Conservation (phyloP, 2,113 vertebrate species). For the Cebidichthys violaceus region DNA sequence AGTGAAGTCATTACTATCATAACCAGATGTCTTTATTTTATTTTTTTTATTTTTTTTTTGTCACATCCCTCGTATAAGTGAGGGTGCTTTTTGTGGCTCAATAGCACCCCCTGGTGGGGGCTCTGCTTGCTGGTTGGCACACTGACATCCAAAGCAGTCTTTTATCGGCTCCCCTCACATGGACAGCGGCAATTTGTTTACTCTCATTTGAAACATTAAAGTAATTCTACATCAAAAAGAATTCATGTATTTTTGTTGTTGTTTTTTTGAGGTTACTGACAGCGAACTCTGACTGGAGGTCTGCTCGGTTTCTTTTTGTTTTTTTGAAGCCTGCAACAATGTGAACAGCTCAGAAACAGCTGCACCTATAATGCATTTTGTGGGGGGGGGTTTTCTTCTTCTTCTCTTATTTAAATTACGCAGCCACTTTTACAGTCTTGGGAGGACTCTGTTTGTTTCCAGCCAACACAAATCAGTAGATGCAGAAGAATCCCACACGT, state of each 20-base stretch:
- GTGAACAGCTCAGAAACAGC: conserved; percentile 49
- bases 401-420: conserved; percentile 27
- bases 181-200: conserved; percentile 61
- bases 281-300: conserved; percentile 28
- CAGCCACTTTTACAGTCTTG: conserved; percentile 38
- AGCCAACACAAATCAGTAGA: conserved; percentile 34
- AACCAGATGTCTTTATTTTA: conserved; percentile 79
- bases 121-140: conserved; percentile 66
- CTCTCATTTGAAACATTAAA: conserved; percentile 54
- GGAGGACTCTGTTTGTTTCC: conserved; percentile 56
- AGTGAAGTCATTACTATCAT: conserved; percentile 77
- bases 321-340: conserved; percentile 41
- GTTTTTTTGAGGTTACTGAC: conserved; percentile 50
- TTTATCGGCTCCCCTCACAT: conserved; percentile 64
- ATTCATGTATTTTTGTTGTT: too few species aligned
- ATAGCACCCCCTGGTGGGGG: conserved; percentile 86
- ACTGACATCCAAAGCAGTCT: conserved; percentile 73
- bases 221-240: conserved; percentile 43
- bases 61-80: conserved; percentile 60
- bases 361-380: conserved; percentile 17
- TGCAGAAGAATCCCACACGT: neutral
- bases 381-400: neutral
- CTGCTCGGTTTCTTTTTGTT: neutral
- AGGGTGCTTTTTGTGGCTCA: conserved; percentile 79
- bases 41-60: conserved; percentile 62